Percentiles rank a stretch among this genome's conserved stretches.
Evolutionary conservation across 1,140 invertebrate species (phyloP).

Genomic region (Metopolophium dirhodum): DNA sequence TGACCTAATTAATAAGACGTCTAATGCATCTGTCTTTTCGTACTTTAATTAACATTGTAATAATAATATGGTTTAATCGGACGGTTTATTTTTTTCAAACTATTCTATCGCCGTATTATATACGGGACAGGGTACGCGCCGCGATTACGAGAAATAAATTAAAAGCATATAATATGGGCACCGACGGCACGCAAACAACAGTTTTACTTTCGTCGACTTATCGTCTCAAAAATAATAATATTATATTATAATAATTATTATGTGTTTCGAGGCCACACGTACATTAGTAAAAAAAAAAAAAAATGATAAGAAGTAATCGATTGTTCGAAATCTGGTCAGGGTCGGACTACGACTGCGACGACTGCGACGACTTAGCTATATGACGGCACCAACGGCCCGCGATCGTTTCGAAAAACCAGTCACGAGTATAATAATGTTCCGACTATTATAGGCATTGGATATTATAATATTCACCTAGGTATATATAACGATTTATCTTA

Average conservation of each 20-base stretch:
- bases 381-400: neutral
- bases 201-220: neutral
- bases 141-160: neutral
- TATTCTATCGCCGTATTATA: too few species aligned
- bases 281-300: neutral
- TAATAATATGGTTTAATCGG: too few species aligned
- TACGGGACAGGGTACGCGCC: neutral
- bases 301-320: neutral
- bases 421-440: slow-evolving; percentile 17
- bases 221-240: neutral
- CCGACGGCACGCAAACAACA: neutral
- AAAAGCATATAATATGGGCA: neutral
- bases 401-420: slow-evolving; percentile 49
- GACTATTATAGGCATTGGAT: neutral
- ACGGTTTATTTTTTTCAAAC: too few species aligned
- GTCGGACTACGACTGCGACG: neutral
- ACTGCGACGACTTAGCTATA: too few species aligned
- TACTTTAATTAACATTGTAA: too few species aligned
- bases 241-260: neutral
- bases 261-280: neutral
- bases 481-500: neutral
- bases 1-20: too few species aligned
- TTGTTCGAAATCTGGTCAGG: slow-evolving; percentile 51
- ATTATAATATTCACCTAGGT: neutral
- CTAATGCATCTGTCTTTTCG: too few species aligned